Base-by-base conservation (phyloP, 2,888 invertebrate species). In the Sinhomidia bicolor region DNA sequence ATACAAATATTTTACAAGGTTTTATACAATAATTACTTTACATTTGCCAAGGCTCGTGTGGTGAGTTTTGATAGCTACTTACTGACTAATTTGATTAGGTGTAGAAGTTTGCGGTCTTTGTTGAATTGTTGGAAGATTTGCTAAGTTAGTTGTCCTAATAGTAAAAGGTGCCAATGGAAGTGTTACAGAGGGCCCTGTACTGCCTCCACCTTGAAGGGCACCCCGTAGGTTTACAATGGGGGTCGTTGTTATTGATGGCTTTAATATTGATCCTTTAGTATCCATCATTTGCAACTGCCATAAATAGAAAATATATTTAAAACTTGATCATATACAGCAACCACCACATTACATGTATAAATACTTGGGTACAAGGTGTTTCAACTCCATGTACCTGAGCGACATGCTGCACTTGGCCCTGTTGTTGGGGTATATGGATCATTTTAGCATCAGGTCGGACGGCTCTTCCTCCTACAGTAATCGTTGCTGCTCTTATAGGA, bases 361-460 rank as follows among this genome's bases (percentile, higher is more conserved):
- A n/a, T n/a, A n/a, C n/a, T n/a, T n/a, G n/a, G 62, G 17, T 62
- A 62, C 51, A 41, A 54, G 14, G 3, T 23, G 23, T 23, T n/a
- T 26, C 26, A 65, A 7, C 29, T 14, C 12, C n/a, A 23, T 12
- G 4, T 80, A 91, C 91, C 89, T 92, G 92, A 14, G 92, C 82
- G 14, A 92, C 81, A 81, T 92, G 92, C 47, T 91, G 92, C 65
- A 91, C 90, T 60, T 89, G 71, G 23, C 90, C 90, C 54, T 74
- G 85, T 32, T 89, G 92, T 60, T n/a, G n/a, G n/a, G 91, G 92
- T 79, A 92, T 90, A 88, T 92, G 92, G 57, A 92, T 92, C 91
- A 91, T 91, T 88, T 92, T 92, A 26, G 85, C 89, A 23, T 89
- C 91, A 26, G 91, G 91, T 44, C 92, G 80, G 29, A 92, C 90